Evolutionary conservation across 53 echinoderm and acorn worm species (phyloP), one percentile per base, ranked within the genome.

Genomic region (Echinometra lucunter): DNA sequence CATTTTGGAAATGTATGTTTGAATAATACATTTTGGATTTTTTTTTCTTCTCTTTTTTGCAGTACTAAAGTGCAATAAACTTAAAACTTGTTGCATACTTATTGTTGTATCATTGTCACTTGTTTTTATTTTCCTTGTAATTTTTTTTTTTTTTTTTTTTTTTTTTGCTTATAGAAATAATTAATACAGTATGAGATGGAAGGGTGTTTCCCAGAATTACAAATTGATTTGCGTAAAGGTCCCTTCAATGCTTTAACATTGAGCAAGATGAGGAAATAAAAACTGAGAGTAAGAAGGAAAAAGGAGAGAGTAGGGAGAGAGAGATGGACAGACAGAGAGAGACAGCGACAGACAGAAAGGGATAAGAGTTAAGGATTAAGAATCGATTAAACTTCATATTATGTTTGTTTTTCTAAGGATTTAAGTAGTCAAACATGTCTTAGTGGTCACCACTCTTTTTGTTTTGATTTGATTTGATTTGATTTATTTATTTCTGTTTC

Each of bases 21-120:
- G 38, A 42, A 19, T 78, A 30, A 1, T 28, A 78, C 78, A 78
- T 21, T 78, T 38, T 38, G 6, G 78, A 78, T 40, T 19, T 40
- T 40, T 38, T n/a, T n/a, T n/a, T n/a, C n/a, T n/a, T n/a, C n/a
- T n/a, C n/a, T n/a, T 78, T 78, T 18, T 78, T 78, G 78, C 78
- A 78, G 78, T 78, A 78, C 78, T 78, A 78, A 38, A 78, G 78
- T 78, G 78, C 78, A 78, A 78, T 78, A 78, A 78, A 78, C 38
- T 40, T 78, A 5, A 78, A 78, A 78, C 78, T 78, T 78, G 78
- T 78, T 78, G 78, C 78, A 78, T 78, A 78, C 23, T 1, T 6
- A 40, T 42, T 18, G 38, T 78, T 78, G 42, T 78, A 69, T 12
- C 34, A 69, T 13, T 30, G 15, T 34, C 23, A 63, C 25, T 63